Percentiles rank a stretch among this genome's conserved stretches.
Conservation (phyloP, 2,113 vertebrate genomes). For the Panthera leo region DNA sequence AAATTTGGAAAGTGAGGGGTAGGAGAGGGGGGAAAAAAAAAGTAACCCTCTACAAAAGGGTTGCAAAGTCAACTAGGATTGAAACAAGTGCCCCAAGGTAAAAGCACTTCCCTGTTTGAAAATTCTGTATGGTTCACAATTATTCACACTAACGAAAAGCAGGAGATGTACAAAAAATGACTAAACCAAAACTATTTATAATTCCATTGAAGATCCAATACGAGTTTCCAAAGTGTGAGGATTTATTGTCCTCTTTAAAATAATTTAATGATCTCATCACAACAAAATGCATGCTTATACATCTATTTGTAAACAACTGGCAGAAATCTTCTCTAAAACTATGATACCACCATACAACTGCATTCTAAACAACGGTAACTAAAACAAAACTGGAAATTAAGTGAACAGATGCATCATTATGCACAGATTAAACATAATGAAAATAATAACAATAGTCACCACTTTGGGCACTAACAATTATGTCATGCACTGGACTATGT, state of each 20-base stretch:
- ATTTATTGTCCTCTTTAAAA: slow-evolving; percentile 30
- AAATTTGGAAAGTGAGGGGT: background rate
- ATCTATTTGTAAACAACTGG: background rate
- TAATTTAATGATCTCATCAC: background rate
- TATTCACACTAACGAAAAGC: slow-evolving; percentile 36
- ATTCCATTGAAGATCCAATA: background rate
- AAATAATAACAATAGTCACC: background rate
- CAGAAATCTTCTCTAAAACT: slow-evolving; percentile 1
- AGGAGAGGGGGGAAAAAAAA: background rate
- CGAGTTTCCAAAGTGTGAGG: background rate
- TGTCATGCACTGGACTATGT: background rate
- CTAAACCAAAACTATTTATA: slow-evolving; percentile 35
- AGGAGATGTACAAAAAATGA: background rate
- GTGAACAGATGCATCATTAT: background rate
- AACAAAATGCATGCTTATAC: background rate
- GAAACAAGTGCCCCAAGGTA: background rate
- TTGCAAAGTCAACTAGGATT: background rate
- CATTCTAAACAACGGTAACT: background rate
- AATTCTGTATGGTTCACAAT: slow-evolving; percentile 37
- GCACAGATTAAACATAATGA: background rate
- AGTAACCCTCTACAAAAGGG: background rate
- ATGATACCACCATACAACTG: background rate
- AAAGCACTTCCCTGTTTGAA: slow-evolving; percentile 46
- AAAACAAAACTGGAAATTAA: slow-evolving; percentile 43
- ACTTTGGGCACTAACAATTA: background rate